Percentiles rank a stretch among this genome's conserved stretches.
These are phyloP conservation scores for Thelaira solivaga DNA, from an alignment of 2,888 invertebrate species.

Conservation along the genomic window DNA sequence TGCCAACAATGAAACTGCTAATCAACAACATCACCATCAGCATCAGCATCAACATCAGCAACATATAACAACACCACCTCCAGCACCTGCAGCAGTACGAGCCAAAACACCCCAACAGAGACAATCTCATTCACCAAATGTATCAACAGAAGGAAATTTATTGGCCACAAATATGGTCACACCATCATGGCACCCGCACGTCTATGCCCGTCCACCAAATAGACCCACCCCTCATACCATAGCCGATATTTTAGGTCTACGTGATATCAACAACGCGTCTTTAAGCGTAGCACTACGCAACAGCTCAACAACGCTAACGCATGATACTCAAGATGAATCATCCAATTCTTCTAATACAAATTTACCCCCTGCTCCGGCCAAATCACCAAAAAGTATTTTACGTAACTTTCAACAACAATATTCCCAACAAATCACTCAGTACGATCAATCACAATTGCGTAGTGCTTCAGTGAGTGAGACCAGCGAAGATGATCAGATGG, in stretches of 20 bases:
- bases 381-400: conserved; percentile 75
- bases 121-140: conserved; percentile 24
- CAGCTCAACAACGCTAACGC: conserved; percentile 1
- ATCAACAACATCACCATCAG: conserved; percentile 48
- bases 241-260: conserved; percentile 89
- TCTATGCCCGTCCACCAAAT: conserved; percentile 89
- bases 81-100: conserved; percentile 55
- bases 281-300: conserved; percentile 15
- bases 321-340: conserved; percentile 62
- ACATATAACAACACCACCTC: conserved; percentile 44
- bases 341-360: conserved; percentile 57
- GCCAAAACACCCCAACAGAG: conserved; percentile 60
- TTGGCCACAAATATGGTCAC: conserved; percentile 31
- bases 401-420: conserved; percentile 74
- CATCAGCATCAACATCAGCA: conserved; percentile 53
- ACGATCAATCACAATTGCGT: conserved; percentile 63
- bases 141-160: conserved; percentile 38
- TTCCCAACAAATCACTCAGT: conserved; percentile 68
- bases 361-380: conserved; percentile 68
- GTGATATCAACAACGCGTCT: conserved; percentile 44
- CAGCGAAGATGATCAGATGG: conserved; percentile 76
- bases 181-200: conserved; percentile 90
- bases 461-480: conserved; percentile 76
- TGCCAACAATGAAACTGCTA: conserved; percentile 23
- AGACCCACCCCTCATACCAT: conserved; percentile 92